These are phyloP conservation scores for Sitophilus oryzae DNA, from an alignment of 1,140 invertebrate genomes.

Conservation along the genomic window DNA sequence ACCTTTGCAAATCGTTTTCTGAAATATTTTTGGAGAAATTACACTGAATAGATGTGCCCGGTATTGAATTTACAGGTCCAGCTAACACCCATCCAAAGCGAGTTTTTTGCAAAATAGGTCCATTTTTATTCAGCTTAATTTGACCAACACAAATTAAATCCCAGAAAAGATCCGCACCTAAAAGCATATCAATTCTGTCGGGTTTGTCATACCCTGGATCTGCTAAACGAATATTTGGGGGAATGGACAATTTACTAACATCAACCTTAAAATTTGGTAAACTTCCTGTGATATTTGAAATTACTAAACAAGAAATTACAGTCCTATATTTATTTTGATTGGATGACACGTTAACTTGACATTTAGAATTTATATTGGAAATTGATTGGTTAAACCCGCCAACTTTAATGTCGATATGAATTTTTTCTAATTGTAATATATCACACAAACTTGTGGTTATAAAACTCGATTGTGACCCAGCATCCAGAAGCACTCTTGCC, in stretches of 20 bases:
- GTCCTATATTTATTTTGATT: too few species aligned
- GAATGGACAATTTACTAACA: constrained; percentile 1
- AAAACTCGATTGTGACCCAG: not conserved
- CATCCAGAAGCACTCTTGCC: not conserved
- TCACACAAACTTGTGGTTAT: not conserved
- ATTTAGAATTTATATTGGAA: too few species aligned
- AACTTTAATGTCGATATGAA: too few species aligned
- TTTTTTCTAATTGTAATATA: constrained; percentile 7
- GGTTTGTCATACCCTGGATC: constrained; percentile 3
- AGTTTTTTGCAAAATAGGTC: constrained; percentile 9
- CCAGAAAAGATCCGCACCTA: constrained; percentile 11
- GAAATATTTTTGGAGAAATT: constrained; percentile 3
- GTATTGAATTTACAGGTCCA: constrained; percentile 1
- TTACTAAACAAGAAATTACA: not conserved
- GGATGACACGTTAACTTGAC: too few species aligned
- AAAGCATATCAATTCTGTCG: constrained; percentile 11
- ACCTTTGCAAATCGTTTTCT: constrained; percentile 4
- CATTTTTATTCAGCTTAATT: not conserved
- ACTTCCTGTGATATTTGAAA: constrained; percentile 4
- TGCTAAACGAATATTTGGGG: constrained; percentile 8
- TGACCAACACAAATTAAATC: constrained; percentile 8
- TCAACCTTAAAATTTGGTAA: constrained; percentile 6
- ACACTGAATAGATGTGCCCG: constrained; percentile 1
- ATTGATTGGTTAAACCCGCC: too few species aligned
- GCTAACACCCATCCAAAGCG: constrained; percentile 1